Base-by-base conservation (phyloP, 2,888 invertebrate genomes). In the Oligia strigilis region DNA sequence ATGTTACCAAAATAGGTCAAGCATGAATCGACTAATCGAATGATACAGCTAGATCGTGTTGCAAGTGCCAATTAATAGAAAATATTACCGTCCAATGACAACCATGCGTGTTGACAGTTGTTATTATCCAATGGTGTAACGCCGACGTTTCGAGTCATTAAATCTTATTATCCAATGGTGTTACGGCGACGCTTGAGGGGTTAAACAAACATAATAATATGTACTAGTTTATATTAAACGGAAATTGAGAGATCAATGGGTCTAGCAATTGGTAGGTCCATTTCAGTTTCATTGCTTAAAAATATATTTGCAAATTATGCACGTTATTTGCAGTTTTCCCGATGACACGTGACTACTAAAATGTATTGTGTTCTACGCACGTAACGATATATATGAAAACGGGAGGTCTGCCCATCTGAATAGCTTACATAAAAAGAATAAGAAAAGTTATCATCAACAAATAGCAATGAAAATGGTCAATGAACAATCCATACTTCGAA, bases 401-500 rank as follows among this genome's bases (percentile, higher is more conserved):
- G 62, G 29, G 29, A 11, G n/a, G 8, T 43, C 46, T 0, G 14
- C 4, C 14, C 19, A 67, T 73, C 29, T 73, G 8, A 1, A 43
- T 23, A 29, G 14, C 8, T 60, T 17, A 72, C 11, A 62, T 11
- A 17, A 71, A 17, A 1, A 9, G 23, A 17, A 6, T 6, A 2
- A n/a, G 19, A 14, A 4, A 52, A 52, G n/a, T n/a, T 9, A 79
- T 43, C 8, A 11, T 13, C 11, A 4, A 43, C 0, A 75, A 82
- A 77, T 14, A 49, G 2, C 40, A 55, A 29, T 36, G 2, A 6
- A 55, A 23, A 13, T 2, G 1, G 4, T 36, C 36, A 66, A 60
- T 29, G 13, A 71, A 36, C 85, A 81, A 85, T 72, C 40, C 40
- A 40, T 40, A 40, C 40, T 36, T 36, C 2, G 36, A 36, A 36